Percentiles rank a stretch among this genome's conserved stretches.
These are phyloP conservation scores for Jacana jacana DNA, from an alignment of 2,113 vertebrate genomes.

Conservation along the genomic window DNA sequence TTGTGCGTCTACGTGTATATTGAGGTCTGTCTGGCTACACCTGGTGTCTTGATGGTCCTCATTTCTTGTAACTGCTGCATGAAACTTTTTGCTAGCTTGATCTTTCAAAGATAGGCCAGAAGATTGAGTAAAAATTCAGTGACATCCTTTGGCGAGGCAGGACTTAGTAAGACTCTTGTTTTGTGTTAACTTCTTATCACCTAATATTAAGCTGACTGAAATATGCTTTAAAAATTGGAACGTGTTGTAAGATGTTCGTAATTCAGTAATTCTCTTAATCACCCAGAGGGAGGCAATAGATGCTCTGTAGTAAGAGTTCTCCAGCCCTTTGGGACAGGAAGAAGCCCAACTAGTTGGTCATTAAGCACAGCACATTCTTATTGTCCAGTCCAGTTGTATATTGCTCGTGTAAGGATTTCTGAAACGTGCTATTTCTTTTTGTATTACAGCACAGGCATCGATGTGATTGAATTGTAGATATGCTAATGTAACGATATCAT, in stretches of 20 bases:
- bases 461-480: background rate
- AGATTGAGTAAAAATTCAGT: background rate
- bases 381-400: background rate
- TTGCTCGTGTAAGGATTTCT: background rate
- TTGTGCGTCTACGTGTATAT: background rate
- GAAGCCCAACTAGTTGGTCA: background rate
- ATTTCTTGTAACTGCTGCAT: background rate
- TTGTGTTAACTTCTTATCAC: too few species aligned
- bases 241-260: background rate
- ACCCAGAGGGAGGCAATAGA: background rate
- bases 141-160: background rate
- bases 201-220: background rate
- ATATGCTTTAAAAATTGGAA: background rate
- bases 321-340: background rate
- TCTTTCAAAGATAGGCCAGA: background rate
- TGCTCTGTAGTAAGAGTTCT: background rate
- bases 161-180: too few species aligned
- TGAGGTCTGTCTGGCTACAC: background rate
- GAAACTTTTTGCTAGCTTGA: background rate
- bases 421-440: background rate
- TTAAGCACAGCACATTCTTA: background rate
- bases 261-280: background rate
- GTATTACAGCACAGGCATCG: background rate
- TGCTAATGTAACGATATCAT: background rate
- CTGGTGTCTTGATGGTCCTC: background rate